These are phyloP conservation scores for Micromesistius poutassou DNA, from an alignment of 2,797 vertebrate genomes.

Conservation along the genomic window DNA sequence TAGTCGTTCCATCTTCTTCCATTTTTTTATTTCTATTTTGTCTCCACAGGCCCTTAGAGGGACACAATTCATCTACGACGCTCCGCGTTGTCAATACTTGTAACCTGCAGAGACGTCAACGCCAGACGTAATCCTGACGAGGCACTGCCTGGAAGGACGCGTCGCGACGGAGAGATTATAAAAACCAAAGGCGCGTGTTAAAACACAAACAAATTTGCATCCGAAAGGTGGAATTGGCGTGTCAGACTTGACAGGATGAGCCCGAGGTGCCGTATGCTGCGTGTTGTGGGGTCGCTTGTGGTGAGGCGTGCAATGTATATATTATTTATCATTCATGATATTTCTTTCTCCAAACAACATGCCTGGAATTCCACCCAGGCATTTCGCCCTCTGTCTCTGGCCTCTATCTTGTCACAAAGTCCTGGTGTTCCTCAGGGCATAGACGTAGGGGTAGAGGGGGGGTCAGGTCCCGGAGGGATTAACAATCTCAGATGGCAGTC, in stretches of 20 bases:
- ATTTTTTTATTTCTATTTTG: background rate
- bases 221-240: conserved; percentile 19
- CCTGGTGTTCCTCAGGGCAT: conserved; percentile 32
- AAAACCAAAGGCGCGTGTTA: conserved; percentile 34
- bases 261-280: conserved; percentile 58
- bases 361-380: background rate
- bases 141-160: background rate
- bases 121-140: conserved; percentile 13
- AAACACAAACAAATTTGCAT: conserved; percentile 52
- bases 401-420: background rate
- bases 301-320: conserved; percentile 2
- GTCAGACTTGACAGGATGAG: conserved; percentile 52
- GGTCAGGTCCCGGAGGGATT: conserved; percentile 21
- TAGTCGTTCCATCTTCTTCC: background rate
- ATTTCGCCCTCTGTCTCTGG: background rate
- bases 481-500: conserved; percentile 29
- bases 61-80: conserved; percentile 39
- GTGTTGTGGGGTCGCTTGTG: conserved; percentile 10
- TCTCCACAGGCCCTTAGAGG: background rate
- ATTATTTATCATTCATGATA: background rate
- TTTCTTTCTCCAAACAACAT: background rate
- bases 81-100: conserved; percentile 29
- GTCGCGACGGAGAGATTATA: background rate
- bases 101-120: background rate
- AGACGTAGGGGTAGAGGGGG: conserved; percentile 6